Evolutionary conservation across 2,113 vertebrate genomes (phyloP).

Genomic region (Heterotilapia buettikoferi): DNA sequence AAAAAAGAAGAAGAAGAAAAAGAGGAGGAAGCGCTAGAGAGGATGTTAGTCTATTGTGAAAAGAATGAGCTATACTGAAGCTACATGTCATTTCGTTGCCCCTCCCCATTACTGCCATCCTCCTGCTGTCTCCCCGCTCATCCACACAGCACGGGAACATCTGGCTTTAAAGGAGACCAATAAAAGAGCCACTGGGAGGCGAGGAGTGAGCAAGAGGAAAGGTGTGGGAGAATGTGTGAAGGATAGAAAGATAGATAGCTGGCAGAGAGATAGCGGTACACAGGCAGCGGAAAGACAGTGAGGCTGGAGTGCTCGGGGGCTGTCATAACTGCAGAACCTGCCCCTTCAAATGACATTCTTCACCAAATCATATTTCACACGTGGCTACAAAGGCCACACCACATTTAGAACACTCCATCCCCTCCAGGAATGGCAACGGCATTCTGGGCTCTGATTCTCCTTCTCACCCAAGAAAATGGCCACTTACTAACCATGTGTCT

Average conservation of each 20-base stretch:
- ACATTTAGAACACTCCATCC: constrained; percentile 37
- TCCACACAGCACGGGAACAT: constrained; percentile 24
- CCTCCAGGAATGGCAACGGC: constrained; percentile 26
- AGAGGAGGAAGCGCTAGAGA: background rate
- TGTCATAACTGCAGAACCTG: constrained; percentile 47
- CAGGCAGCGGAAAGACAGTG: background rate
- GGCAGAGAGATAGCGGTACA: constrained; percentile 1
- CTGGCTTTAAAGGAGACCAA: constrained; percentile 53
- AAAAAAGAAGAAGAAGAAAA: background rate
- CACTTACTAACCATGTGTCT: constrained; percentile 10
- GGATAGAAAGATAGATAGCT: constrained; percentile 28
- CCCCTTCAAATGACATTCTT: constrained; percentile 51
- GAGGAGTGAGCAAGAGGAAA: constrained; percentile 24
- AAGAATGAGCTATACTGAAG: background rate
- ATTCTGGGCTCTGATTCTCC: constrained; percentile 18
- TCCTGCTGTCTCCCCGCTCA: background rate
- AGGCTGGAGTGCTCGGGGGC: constrained; percentile 22
- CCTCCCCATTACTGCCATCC: background rate
- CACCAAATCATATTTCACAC: constrained; percentile 57
- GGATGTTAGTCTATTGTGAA: background rate
- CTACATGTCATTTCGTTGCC: constrained; percentile 14
- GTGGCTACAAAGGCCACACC: constrained; percentile 44
- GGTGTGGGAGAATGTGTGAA: constrained; percentile 50
- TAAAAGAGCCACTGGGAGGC: constrained; percentile 46
- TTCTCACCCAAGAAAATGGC: background rate